Evolutionary conservation across 2,888 invertebrate species (phyloP).

Genomic region (Auanema sp.): DNA sequence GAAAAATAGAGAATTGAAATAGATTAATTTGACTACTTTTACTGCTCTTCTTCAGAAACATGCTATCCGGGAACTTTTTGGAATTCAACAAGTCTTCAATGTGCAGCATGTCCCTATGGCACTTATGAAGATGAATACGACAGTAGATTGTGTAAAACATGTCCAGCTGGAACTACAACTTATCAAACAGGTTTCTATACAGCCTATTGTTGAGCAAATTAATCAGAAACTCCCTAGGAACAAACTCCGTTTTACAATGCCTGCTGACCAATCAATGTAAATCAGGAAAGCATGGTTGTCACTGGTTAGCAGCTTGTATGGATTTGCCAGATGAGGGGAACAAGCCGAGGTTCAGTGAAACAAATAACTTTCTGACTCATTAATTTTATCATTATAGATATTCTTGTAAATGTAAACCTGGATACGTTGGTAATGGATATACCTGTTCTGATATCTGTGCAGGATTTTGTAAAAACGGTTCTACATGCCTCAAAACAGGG

Average conservation of each 20-base stretch:
- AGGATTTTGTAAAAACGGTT: conserved; percentile 40
- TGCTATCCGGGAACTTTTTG: conserved; percentile 45
- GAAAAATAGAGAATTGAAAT: conserved; percentile 4
- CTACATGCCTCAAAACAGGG: conserved; percentile 41
- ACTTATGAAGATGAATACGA: conserved; percentile 42
- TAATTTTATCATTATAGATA: conserved; percentile 19
- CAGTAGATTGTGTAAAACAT: conserved; percentile 37
- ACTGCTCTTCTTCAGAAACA: conserved; percentile 27
- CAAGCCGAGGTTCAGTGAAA: conserved; percentile 24
- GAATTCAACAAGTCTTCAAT: conserved; percentile 28
- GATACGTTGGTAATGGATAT: conserved; percentile 46
- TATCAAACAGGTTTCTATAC: conserved; percentile 21
- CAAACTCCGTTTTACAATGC: conserved; percentile 37
- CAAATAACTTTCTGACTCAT: neutral
- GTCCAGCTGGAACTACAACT: conserved; percentile 41
- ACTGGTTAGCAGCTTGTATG: conserved; percentile 49
- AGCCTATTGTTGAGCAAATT: neutral
- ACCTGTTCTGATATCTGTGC: conserved; percentile 45
- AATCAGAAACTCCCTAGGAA: conserved; percentile 16
- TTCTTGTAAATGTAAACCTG: conserved; percentile 47
- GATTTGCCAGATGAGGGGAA: conserved; percentile 46
- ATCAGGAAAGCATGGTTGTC: conserved; percentile 41
- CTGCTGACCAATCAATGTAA: conserved; percentile 47
- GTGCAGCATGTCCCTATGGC: conserved; percentile 38
- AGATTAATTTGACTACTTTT: conserved; percentile 4